Conservation (phyloP, 2,797 vertebrate genomes). For the Muraenolepis orangiensis region DNA sequence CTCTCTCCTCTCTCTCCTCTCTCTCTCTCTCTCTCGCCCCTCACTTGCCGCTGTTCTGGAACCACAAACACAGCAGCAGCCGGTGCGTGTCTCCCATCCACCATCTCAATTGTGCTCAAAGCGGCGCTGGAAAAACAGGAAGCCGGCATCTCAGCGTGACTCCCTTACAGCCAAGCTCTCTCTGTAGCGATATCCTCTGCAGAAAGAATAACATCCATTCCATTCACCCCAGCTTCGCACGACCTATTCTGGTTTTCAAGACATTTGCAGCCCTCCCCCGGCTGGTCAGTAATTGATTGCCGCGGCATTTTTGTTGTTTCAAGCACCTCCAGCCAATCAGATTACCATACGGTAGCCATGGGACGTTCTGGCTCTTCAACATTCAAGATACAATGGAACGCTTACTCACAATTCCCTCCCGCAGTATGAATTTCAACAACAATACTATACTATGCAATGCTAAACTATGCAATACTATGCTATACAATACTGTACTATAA, state of each 20-base stretch:
- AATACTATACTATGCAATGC: no score
- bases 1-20: no score
- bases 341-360: background rate
- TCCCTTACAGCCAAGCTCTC: no score
- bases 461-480: no score
- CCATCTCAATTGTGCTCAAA: background rate
- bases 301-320: background rate
- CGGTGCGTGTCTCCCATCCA: background rate
- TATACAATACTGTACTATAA: no score
- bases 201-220: no score
- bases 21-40: no score
- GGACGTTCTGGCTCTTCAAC: background rate
- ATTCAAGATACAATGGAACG: no score
- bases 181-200: no score
- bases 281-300: background rate
- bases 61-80: background rate
- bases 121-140: background rate
- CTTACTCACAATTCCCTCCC: no score
- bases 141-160: no score
- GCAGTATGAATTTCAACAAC: no score
- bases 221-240: background rate
- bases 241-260: background rate
- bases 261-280: background rate
- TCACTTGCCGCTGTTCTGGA: background rate
- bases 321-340: background rate